Base-by-base conservation (phyloP, 2,888 invertebrate species). In the Pyrochroa serraticornis region DNA sequence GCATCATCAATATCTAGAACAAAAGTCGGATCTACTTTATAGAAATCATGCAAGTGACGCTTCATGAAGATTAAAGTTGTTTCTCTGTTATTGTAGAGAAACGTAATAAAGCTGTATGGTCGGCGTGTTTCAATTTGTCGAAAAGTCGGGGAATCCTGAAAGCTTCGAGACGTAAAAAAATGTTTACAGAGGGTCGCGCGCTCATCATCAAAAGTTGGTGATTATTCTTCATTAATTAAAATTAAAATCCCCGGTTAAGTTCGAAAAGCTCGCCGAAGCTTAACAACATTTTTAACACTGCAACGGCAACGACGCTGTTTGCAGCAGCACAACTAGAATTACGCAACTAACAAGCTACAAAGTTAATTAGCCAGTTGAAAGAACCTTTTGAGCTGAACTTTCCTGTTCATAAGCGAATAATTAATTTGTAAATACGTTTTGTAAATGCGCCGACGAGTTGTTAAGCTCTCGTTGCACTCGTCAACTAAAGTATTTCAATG, bases 291-390 rank as follows among this genome's bases (percentile, higher is more conserved):
- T 62, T 62, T 47, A 58, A 55, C 31, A 43, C 46, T 56, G 30
- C 22, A 22, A 22, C 22, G 22, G 22, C 22, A 22, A 22, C 22
- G 22, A 5, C 22, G 22, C 22, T 22, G 22, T 22, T 22, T 22
- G 5, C 22, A 22, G 22, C 22, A 54, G 47, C 41, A 59, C 61
- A 62, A 62, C 58, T 54, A 59, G 56, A 63, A 60, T 61, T 60
- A 60, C 64, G 45, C 44, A 62, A 62, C 62, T 58, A 66, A 67
- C 65, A 60, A 64, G 58, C 59, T 50, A 44, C 51, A 41, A 44
- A 62, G 55, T 64, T 63, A 64, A 67, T 67, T 66, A 66, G 61
- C 57, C 59, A 48, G 47, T 34, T 59, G 64, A 62, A 64, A 63
- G 62, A 60, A 62, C 60, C 60, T 62, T 61, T 60, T 48, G 55